Base-by-base conservation (phyloP, 2,888 invertebrate species). In the Mimas tiliae region DNA sequence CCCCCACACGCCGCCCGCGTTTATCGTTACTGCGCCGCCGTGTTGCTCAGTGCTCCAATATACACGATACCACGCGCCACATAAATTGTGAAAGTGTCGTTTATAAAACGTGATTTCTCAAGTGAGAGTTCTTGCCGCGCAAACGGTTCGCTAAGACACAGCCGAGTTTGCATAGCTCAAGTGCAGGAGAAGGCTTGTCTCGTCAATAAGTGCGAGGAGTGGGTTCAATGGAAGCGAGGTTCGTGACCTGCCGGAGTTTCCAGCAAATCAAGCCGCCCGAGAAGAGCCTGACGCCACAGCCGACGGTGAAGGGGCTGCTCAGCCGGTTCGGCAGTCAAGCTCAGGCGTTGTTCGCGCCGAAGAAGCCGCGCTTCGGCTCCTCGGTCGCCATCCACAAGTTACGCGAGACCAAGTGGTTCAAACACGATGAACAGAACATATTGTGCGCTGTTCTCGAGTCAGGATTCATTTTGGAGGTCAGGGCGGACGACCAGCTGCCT, bases 321-420 rank as follows among this genome's bases (percentile, higher is more conserved):
- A 94, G 94, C 80, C 91, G 94, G 62, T 94, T 94, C 81, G 94
- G 94, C 79, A 94, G 94, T 77, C 94, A 94, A 85, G 94, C 94
- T 69, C 94, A 94, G 81, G 94, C 94, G 72, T 80, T 94, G 71
- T 94, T 91, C 84, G 94, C 91, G 78, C 92, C 91, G 65, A 94
- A 94, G 78, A 94, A 94, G 77, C 91, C 90, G 72, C 86, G 94
- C 70, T 95, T 95, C 84, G 95, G 95, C 69, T 95, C 95, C 70
- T 95, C 95, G 64, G 95, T 96, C 50, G 95, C 96, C 63, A 96
- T 96, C 70, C 96, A 96, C 83, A 96, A 96, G 81, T 90, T 96
- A 74, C 93, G 96, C 71, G 96, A 96, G 84, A 95, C 96, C 70
- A 96, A 96, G 93, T 96, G 96, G 96, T 96, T 96, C 83, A 94